Evolutionary conservation across 2,888 invertebrate genomes (phyloP), one percentile per base, ranked within the genome.

Genomic region (Volucella inanis): DNA sequence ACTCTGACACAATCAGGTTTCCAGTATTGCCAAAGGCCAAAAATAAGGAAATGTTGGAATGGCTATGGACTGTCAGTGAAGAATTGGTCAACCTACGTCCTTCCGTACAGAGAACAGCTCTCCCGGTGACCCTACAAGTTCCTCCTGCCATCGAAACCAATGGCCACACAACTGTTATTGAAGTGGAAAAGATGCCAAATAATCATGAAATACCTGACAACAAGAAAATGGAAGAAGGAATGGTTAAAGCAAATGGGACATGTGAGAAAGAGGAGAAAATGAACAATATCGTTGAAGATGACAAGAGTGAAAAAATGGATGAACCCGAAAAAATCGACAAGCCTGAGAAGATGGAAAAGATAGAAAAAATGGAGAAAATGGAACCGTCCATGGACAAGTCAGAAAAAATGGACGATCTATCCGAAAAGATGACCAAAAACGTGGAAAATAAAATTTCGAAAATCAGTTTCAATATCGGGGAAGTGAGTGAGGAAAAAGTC

Each of bases 41-140:
- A 61, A 92, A 94, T 88, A 92, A 92, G 10, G 93, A 93, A 61
- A 90, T 92, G 65, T 95, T 94, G 1, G 92, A 92, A 43, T 93
- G 93, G 90, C 91, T 96, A 11, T 96, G 96, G 96, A 92, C 94
- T 0, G 92, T 89, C 50, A 92, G 92, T 75, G 91, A 91, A 77
- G 90, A 89, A 64, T 83, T 91, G 70, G 91, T 91, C 55, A 90
- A 90, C 6, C 68, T 91, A 18, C 88, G 89, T 3, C 88, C 89
- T 6, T 80, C 84, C 6, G 88, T 87, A 8, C 85, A 76, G 57
- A 75, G 45, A 15, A 67, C 75, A 38, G 43, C 67, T 43, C 62
- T 81, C 10, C 76, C 81, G 47, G 81, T 85, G 38, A 85, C 81
- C 1, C 62, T 85, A 1, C 76, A 81, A 38, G 81, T 85, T 41